These are phyloP conservation scores for Tinea semifulvella DNA, from an alignment of 2,888 invertebrate genomes.

Conservation along the genomic window DNA sequence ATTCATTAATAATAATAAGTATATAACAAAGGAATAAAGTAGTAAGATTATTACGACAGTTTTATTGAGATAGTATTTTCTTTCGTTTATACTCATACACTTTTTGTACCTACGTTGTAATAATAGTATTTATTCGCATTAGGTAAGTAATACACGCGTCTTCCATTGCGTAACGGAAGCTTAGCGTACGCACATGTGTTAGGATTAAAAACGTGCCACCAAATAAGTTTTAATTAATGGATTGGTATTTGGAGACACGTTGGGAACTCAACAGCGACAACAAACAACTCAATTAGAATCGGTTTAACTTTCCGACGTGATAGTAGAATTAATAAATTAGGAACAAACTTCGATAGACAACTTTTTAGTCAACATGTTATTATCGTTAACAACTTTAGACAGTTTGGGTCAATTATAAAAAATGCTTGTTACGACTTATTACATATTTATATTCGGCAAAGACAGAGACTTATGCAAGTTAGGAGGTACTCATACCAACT, in stretches of 20 bases:
- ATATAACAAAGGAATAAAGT: too few species aligned
- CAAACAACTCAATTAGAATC: conserved; percentile 11
- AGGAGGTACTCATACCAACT: too few species aligned
- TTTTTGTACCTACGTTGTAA: too few species aligned
- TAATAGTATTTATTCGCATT: conserved; percentile 7
- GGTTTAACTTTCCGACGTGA: not conserved
- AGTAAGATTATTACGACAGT: too few species aligned
- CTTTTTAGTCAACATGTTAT: conserved; percentile 1
- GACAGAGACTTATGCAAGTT: too few species aligned
- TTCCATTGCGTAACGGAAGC: conserved; percentile 11
- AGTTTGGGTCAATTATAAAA: too few species aligned
- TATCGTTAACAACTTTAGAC: too few species aligned
- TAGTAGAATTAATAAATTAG: not conserved
- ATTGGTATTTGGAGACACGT: conserved; percentile 53
- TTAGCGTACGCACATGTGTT: conserved; percentile 12
- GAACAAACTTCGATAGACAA: not conserved
- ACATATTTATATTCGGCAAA: too few species aligned
- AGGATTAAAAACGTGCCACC: conserved; percentile 27
- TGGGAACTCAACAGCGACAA: conserved; percentile 7
- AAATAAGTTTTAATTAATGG: conserved; percentile 67
- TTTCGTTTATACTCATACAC: too few species aligned
- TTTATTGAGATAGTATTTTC: too few species aligned
- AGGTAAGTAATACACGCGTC: conserved; percentile 9
- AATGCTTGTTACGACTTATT: too few species aligned
- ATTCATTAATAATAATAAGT: too few species aligned